These are phyloP conservation scores for Erebia palarica DNA, from an alignment of 2,888 invertebrate genomes.

Conservation along the genomic window DNA sequence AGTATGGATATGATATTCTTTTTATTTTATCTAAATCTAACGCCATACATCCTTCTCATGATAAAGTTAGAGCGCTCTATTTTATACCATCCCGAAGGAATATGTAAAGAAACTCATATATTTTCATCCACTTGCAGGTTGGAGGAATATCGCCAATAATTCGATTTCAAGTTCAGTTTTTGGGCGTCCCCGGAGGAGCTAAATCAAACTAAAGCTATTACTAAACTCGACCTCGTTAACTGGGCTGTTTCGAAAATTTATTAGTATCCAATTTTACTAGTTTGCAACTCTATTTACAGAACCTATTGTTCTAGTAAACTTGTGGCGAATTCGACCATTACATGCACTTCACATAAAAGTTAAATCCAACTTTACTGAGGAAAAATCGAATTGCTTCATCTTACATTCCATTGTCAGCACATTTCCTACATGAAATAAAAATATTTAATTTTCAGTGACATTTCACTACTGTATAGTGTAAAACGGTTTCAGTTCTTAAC, in stretches of 20 bases:
- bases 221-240: slow-evolving; percentile 36
- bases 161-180: slow-evolving; percentile 39
- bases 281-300: slow-evolving; percentile 37
- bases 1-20: no score
- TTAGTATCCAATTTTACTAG: slow-evolving; percentile 37
- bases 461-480: no score
- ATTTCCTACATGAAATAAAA: no score
- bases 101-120: slow-evolving; percentile 36
- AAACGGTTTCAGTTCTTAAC: no score
- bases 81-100: slow-evolving; percentile 1
- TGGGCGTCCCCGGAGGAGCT: slow-evolving; percentile 31
- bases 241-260: slow-evolving; percentile 38
- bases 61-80: no score
- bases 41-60: no score
- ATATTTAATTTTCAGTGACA: no score
- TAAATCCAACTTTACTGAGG: no score
- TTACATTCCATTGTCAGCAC: no score
- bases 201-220: slow-evolving; percentile 41
- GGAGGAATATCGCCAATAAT: slow-evolving; percentile 38
- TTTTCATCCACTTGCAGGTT: slow-evolving; percentile 28
- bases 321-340: slow-evolving; percentile 8
- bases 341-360: background rate
- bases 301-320: slow-evolving; percentile 35
- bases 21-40: no score
- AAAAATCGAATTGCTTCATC: no score